phyloP scores from a whole-genome alignment of 2,113 vertebrate genomes.

The Phrynosoma blainvillii region DNA sequence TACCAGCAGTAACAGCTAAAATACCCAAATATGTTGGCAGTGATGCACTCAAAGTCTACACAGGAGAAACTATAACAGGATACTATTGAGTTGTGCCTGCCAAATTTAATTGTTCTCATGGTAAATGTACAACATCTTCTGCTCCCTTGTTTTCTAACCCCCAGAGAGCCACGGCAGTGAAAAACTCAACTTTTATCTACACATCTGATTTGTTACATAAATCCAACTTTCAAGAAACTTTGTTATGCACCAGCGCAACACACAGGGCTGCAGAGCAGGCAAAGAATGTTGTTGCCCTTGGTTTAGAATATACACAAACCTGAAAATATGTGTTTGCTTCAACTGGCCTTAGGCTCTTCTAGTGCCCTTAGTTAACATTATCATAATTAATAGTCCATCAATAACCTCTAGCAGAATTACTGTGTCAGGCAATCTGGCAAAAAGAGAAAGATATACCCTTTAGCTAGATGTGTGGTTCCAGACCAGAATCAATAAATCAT shows the following conservation, averaged over 20 bases:
- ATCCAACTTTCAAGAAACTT: conserved; percentile 47
- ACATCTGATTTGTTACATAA: conserved; percentile 27
- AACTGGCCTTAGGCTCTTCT: conserved; percentile 12
- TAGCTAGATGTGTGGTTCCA: conserved; percentile 12
- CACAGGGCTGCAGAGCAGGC: conserved; percentile 35
- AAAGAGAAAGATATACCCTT: conserved; percentile 15
- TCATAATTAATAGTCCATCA: conserved; percentile 44
- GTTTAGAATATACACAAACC: neutral
- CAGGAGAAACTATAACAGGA: conserved; percentile 10
- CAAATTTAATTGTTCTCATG: conserved; percentile 46
- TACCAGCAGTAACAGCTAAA: conserved; percentile 38
- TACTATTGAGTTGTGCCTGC: conserved; percentile 36
- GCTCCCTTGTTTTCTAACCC: conserved; percentile 46
- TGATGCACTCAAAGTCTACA: conserved; percentile 29
- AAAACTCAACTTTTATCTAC: conserved; percentile 36
- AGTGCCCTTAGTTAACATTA: neutral
- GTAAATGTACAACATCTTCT: conserved; percentile 47
- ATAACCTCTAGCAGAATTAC: neutral
- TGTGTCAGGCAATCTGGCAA: neutral
- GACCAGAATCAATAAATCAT: conserved; percentile 43
- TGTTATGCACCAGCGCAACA: conserved; percentile 33
- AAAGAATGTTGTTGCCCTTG: conserved; percentile 13
- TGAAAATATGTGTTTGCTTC: neutral
- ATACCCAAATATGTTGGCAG: conserved; percentile 40
- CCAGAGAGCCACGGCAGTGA: conserved; percentile 49